Base-by-base conservation (phyloP, 2,797 vertebrate species). In the Tapera naevia region DNA sequence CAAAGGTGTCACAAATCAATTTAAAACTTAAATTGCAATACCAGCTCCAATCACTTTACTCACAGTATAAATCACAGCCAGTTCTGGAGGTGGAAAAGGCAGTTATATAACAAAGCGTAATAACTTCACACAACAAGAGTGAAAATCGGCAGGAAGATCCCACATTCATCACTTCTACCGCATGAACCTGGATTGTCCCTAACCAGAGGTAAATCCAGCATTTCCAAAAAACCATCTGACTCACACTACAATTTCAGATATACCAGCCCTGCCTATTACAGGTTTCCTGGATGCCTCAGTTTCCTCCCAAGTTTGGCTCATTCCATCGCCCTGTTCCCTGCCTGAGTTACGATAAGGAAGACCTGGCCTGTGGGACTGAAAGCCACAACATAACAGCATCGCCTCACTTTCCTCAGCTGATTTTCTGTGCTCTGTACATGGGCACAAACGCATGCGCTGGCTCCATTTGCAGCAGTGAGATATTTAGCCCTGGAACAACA, bases 1-100 rank as follows among this genome's bases (percentile, higher is more conserved):
- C 95, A 85, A 86, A 96, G 71, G 95, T 95, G 94, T 94, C 89
- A 96, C 88, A 97, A 95, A 94, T 96, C 92, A 95, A 93, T 95
- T 96, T 88, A 94, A 95, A 96, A 93, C 93, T 91, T 96, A 95
- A 94, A 96, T 93, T 93, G 94, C 93, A 86, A 76, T 93, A 93
- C 93, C 92, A 91, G 82, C 83, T 93, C 91, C 80, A 84, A 96
- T 94, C 93, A 94, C 93, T 96, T 94, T 81, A 60, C 91, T 94
- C 89, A 73, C 88, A 86, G 93, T 11, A 93, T 95, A 95, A 96
- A 95, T 96, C 93, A 86, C 94, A 94, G 91, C 74, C 86, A 50
- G 80, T 73, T 94, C 91, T 86, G 83, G 86, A 95, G 93, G 94
- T 92, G 86, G 89, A 93, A 93, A 66, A 86, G 50, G 83, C 83